Conservation (phyloP, 2,888 invertebrate species). For the Electrophaes corylata region DNA sequence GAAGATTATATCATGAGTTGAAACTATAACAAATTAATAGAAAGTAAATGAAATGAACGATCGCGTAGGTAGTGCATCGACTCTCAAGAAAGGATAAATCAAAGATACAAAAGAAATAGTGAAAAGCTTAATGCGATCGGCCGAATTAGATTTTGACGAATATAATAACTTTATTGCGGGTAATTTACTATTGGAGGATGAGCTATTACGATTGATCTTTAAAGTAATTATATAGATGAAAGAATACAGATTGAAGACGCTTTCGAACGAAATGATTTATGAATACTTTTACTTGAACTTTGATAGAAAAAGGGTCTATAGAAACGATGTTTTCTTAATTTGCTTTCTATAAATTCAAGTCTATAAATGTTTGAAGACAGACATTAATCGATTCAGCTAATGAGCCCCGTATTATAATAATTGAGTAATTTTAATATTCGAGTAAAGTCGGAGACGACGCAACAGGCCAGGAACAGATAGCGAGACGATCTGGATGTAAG, state of each 20-base stretch:
- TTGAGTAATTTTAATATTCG: too few relatives aligned
- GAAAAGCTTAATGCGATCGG: conserved; percentile 11
- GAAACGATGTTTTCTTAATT: conserved; percentile 9
- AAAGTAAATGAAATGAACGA: conserved; percentile 34
- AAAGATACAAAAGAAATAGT: conserved; percentile 23
- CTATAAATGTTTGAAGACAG: neutral
- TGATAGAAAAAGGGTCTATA: conserved; percentile 2
- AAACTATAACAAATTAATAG: conserved; percentile 17
- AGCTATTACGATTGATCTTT: conserved; percentile 21
- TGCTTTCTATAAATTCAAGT: conserved; percentile 8
- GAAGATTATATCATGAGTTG: conserved; percentile 12
- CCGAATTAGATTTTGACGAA: conserved; percentile 12
- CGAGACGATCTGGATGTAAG: too few relatives aligned
- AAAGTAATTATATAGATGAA: conserved; percentile 25
- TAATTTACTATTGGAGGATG: conserved; percentile 16
- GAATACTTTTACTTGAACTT: conserved; percentile 21
- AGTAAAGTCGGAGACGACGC: too few relatives aligned
- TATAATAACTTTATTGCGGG: conserved; percentile 31
- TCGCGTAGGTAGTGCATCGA: conserved; percentile 30
- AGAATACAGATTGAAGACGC: conserved; percentile 16
- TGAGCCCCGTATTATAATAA: too few relatives aligned
- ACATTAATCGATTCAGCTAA: neutral
- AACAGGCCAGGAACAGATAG: too few relatives aligned
- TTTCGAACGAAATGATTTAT: conserved; percentile 24
- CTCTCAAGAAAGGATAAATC: conserved; percentile 24